Base-by-base conservation (phyloP, 1,140 invertebrate genomes). In the Stegodyphus dumicola region DNA sequence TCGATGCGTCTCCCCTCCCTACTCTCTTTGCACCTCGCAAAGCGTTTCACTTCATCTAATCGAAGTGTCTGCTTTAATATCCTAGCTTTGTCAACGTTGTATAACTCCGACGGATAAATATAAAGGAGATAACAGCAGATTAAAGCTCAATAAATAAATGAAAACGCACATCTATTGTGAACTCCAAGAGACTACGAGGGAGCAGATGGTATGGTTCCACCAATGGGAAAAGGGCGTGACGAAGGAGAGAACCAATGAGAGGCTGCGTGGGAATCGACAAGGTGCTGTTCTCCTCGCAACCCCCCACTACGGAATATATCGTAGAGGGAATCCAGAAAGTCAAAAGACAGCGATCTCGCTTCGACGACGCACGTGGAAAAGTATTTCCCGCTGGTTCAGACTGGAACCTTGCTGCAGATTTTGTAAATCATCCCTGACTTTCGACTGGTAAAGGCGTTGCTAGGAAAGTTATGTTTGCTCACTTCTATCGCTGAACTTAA, bases 41-140 rank as follows among this genome's bases (percentile, higher is more conserved):
- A 60, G 56, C 56, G 56, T 15, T 15, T 60, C 9, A 10, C 15
- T 60, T 60, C 56, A 10, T 15, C 56, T 15, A 10, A 60, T 10
- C 56, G 15, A 60, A 60, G 56, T 60, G 56, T 11, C 15, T 60
- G 9, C 56, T 60, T 60, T 60, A 9, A 9, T 9, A 60, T 60
- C 56, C 9, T 15, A 2, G 15, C 56, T 15, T 15, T 15, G 15
- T 60, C 15, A 15, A 60, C 9, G 56, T 9, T 11, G 15, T 15
- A 60, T 15, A 11, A 60, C 56, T 33, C 33, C 13, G 18, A 15
- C 48, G 52, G 73, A 83, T 75, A 83, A 83, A 75, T 77, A 70
- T 56, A 85, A 85, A 76, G 51, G 81, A 76, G 81, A 85, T 77
- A 85, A 85, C 81, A 77, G 54, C 48, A 85, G 81, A 85, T 85